Evolutionary conservation across 1,140 invertebrate species (phyloP).

Genomic region (Lanistes nyassanus): DNA sequence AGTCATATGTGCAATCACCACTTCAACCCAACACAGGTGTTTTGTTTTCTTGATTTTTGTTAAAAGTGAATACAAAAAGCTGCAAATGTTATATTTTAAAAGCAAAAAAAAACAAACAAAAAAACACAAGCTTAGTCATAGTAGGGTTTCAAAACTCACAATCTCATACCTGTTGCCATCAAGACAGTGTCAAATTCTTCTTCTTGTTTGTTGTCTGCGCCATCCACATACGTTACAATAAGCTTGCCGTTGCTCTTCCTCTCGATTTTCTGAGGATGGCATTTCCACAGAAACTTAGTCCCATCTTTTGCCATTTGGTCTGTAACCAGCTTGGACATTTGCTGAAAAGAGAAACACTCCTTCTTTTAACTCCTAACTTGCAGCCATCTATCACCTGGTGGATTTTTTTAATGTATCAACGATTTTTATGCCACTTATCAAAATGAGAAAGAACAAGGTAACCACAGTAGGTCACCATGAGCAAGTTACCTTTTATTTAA

Average conservation of each 20-base stretch:
- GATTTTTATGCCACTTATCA: no score
- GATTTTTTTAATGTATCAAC: neutral
- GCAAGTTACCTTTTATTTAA: no score
- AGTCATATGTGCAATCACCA: no score
- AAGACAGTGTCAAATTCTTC: conserved; percentile 79
- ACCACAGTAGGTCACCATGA: no score
- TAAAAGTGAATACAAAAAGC: no score
- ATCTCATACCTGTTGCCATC: conserved; percentile 78
- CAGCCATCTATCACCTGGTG: neutral
- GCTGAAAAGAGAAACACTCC: conserved; percentile 60
- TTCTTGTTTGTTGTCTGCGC: conserved; percentile 58
- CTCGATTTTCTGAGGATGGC: conserved; percentile 77
- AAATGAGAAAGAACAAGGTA: no score
- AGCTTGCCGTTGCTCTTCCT: conserved; percentile 77
- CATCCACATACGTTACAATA: conserved; percentile 76
- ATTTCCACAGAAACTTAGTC: conserved; percentile 82
- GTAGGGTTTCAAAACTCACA: neutral
- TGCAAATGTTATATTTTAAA: no score
- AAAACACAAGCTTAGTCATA: no score
- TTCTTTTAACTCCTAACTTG: neutral
- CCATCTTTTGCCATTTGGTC: conserved; percentile 84
- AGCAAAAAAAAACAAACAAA: no score
- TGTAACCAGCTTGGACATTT: conserved; percentile 88
- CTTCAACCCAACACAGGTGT: no score
- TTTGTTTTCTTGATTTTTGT: no score